Percentiles rank a stretch among this genome's conserved stretches.
Conservation (phyloP, 2,888 invertebrate genomes). For the Eumacrocentrus americanus region DNA sequence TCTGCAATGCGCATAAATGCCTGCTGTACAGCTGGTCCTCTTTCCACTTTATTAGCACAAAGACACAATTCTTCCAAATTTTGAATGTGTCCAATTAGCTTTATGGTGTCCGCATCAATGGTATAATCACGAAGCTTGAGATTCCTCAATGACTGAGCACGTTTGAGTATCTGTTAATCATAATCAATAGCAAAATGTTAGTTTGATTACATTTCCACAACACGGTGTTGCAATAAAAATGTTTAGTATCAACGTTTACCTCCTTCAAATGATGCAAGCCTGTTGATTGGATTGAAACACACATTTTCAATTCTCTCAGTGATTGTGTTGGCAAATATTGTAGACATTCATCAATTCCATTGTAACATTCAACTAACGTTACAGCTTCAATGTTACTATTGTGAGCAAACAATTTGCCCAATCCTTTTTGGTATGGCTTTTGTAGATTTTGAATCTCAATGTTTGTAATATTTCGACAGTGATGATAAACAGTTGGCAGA, state of each 20-base stretch:
- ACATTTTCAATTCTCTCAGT: neutral
- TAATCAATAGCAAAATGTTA: too few relatives aligned
- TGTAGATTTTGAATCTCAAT: slow-evolving; percentile 1
- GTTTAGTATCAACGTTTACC: too few relatives aligned
- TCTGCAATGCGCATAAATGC: neutral
- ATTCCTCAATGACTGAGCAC: neutral
- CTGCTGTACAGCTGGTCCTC: neutral
- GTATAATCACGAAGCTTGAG: neutral
- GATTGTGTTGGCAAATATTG: neutral
- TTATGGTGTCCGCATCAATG: neutral
- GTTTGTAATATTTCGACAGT: slow-evolving; percentile 3
- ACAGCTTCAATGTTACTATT: slow-evolving; percentile 5
- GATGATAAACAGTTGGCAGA: neutral
- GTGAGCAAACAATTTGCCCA: neutral
- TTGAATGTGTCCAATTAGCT: neutral
- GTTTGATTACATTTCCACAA: too few relatives aligned
- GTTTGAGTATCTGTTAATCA: neutral
- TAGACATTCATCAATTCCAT: slow-evolving; percentile 4
- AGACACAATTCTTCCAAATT: neutral
- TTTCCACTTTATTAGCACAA: neutral
- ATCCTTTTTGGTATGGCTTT: slow-evolving; percentile 1
- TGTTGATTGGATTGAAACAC: neutral
- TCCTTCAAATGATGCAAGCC: neutral
- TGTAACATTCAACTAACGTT: neutral
- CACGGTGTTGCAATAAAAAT: too few relatives aligned